Evolutionary conservation across 1,140 invertebrate genomes (phyloP).

Genomic region (Drepana arcuata): DNA sequence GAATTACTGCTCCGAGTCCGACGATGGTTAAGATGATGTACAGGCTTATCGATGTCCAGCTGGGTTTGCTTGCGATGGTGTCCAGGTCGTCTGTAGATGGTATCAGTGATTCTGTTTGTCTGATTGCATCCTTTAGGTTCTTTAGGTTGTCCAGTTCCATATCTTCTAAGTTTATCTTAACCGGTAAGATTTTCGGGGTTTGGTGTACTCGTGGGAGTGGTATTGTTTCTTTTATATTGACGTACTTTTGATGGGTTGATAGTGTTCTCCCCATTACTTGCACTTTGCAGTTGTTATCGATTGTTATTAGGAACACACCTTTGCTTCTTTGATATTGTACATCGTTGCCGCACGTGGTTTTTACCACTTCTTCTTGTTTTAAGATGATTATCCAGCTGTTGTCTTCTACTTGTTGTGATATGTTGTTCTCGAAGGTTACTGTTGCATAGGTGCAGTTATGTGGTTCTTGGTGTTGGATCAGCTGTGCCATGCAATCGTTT

Average conservation of each 20-base stretch:
- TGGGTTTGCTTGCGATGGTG: not conserved
- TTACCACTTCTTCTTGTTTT: constrained; percentile 15
- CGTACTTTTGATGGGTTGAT: constrained; percentile 3
- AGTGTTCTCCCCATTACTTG: constrained; percentile 1
- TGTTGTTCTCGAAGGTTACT: constrained; percentile 11
- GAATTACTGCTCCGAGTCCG: not conserved
- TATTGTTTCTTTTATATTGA: constrained; percentile 10
- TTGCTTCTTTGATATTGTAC: constrained; percentile 10
- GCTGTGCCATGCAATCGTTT: constrained; percentile 8
- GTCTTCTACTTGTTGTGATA: constrained; percentile 22
- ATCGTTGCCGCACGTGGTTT: constrained; percentile 12
- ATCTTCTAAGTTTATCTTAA: constrained; percentile 1
- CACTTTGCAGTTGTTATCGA: not conserved
- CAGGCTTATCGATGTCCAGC: constrained; percentile 4
- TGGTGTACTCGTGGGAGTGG: constrained; percentile 3
- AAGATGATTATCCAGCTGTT: constrained; percentile 19
- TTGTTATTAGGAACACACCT: constrained; percentile 3
- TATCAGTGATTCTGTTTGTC: not conserved
- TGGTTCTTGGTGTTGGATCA: constrained; percentile 12
- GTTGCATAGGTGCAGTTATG: constrained; percentile 9
- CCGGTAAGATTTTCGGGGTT: not conserved
- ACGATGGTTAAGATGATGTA: constrained; percentile 1
- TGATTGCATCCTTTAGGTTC: constrained; percentile 3
- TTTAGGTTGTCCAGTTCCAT: constrained; percentile 1
- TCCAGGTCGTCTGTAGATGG: not conserved